Percentiles rank a stretch among this genome's conserved stretches.
Evolutionary conservation across 2,888 invertebrate genomes (phyloP).

Genomic region (Phortica okadai): DNA sequence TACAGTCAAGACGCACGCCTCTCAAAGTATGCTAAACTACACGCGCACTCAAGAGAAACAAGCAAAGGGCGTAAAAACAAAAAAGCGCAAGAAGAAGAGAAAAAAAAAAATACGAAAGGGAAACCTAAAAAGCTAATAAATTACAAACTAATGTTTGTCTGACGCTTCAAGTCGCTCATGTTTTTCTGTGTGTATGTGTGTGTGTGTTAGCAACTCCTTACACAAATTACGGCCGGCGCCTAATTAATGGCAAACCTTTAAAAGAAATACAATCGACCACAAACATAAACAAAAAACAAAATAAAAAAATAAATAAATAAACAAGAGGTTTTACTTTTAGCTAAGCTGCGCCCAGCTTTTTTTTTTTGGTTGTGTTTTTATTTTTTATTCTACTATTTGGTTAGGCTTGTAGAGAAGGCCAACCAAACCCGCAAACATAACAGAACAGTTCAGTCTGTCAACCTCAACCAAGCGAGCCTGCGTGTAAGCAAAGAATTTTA

Average conservation of each 20-base stretch:
- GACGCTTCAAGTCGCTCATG: slow-evolving; percentile 53
- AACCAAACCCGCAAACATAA: slow-evolving; percentile 1
- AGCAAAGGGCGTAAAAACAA: not conserved
- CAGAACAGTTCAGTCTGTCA: not conserved
- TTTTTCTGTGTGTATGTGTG: slow-evolving; percentile 6
- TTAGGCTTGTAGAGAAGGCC: not conserved
- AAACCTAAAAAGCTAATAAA: slow-evolving; percentile 55
- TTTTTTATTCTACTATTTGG: slow-evolving; percentile 42
- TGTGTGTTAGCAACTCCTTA: slow-evolving; percentile 67
- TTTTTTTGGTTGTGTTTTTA: slow-evolving; percentile 33
- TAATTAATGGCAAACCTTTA: slow-evolving; percentile 33
- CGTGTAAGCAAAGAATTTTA: slow-evolving; percentile 19
- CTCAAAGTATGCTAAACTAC: slow-evolving; percentile 19
- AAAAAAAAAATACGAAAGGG: not conserved
- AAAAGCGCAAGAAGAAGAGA: not conserved
- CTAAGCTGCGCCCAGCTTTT: slow-evolving; percentile 26
- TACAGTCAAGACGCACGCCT: not conserved
- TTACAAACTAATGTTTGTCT: slow-evolving; percentile 64
- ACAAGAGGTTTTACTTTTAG: slow-evolving; percentile 47
- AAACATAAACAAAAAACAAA: slow-evolving; percentile 8
- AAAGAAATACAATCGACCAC: slow-evolving; percentile 7
- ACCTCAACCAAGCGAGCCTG: slow-evolving; percentile 5
- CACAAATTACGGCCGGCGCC: slow-evolving; percentile 32
- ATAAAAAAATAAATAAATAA: slow-evolving; percentile 47
- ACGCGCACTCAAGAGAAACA: not conserved